Evolutionary conservation across 2,113 vertebrate genomes (phyloP).

Genomic region (Pampusana beccarii): DNA sequence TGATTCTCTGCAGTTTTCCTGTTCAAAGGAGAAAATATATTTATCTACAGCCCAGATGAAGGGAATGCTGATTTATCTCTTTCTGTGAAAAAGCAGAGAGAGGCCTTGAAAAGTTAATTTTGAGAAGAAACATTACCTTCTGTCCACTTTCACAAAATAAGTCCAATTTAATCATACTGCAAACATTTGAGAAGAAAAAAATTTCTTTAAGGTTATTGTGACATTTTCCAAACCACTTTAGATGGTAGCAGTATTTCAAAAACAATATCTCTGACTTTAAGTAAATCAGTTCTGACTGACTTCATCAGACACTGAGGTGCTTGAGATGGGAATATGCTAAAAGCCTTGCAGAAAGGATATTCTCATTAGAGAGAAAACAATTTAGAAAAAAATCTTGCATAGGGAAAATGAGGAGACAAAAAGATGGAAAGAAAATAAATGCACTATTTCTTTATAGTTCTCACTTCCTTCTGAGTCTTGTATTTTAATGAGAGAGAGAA

Average conservation of each 20-base stretch:
- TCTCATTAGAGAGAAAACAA: not conserved
- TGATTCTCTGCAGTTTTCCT: not conserved
- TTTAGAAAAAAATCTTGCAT: not conserved
- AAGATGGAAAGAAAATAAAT: not conserved
- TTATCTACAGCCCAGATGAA: not conserved
- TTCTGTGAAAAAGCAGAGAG: not conserved
- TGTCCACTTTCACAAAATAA: not conserved
- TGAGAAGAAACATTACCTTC: not conserved
- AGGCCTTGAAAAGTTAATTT: not conserved
- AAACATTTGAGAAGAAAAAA: not conserved
- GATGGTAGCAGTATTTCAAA: not conserved
- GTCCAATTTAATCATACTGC: not conserved
- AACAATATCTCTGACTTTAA: not conserved
- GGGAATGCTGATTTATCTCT: not conserved
- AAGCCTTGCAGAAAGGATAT: not conserved
- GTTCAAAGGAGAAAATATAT: not conserved
- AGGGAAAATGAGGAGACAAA: not conserved
- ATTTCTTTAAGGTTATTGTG: conserved; percentile 12
- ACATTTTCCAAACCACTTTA: conserved; percentile 21
- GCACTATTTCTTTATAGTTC: not conserved
- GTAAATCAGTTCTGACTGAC: not conserved
- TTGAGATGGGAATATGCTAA: not conserved
- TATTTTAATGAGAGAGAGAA: not conserved
- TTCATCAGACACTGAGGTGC: not conserved
- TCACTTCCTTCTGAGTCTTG: not conserved